phyloP scores from a whole-genome alignment of 2,888 invertebrate species.

The Limulus polyphemus region DNA sequence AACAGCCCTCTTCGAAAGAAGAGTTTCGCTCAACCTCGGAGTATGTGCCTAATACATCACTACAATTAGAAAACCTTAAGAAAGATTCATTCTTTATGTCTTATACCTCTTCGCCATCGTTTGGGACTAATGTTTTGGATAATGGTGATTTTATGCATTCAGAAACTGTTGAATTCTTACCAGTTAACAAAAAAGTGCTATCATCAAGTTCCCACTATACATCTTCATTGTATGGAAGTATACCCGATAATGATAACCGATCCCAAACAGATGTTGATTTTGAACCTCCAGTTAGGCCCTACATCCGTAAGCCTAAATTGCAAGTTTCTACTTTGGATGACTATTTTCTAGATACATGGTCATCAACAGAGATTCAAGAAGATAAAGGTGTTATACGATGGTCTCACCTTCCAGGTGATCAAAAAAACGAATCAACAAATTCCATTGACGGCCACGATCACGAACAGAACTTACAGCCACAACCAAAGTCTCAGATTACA shows the following conservation, averaged over 20 bases:
- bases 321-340: conserved; percentile 21
- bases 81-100: too few species aligned
- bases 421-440: too few species aligned
- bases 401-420: too few species aligned
- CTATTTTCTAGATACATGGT: conserved; percentile 15
- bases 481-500: conserved; percentile 62
- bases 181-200: conserved; percentile 1
- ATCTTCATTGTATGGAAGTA: conserved; percentile 25
- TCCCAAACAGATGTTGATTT: conserved; percentile 27
- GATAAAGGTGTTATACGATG: conserved; percentile 11
- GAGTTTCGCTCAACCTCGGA: too few species aligned
- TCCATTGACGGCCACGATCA: too few species aligned
- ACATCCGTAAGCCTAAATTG: conserved; percentile 15
- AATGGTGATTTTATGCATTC: too few species aligned
- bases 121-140: too few species aligned
- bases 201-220: conserved; percentile 17
- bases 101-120: too few species aligned
- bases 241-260: conserved; percentile 30
- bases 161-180: too few species aligned
- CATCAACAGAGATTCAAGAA: conserved; percentile 18
- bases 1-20: too few species aligned
- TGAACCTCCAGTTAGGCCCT: conserved; percentile 15
- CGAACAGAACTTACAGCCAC: conserved; percentile 17
- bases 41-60: too few species aligned
- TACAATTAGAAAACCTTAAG: too few species aligned